Base-by-base conservation (phyloP, 2,797 vertebrate species). In the Paguma larvata region DNA sequence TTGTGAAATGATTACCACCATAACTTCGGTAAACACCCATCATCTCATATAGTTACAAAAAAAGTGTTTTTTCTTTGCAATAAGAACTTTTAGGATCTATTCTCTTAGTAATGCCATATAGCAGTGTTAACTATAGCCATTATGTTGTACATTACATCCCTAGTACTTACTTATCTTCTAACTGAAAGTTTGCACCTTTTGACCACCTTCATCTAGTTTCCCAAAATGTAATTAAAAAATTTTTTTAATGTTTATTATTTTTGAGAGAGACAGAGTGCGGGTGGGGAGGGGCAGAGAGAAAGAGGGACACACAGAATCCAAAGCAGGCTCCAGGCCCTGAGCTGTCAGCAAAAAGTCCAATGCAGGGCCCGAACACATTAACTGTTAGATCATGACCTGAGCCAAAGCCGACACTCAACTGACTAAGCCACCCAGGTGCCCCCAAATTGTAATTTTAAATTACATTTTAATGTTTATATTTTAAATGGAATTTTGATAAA, bases 391-490 rank as follows among this genome's bases (percentile, higher is more conserved):
- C 38, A 38, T 38, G 38, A 38, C 38, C 38, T 38, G 38, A 38
- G 38, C 3, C 38, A 38, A 38, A 38, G 38, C 38, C 38, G 38
- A 38, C 38, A 38, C 38, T 38, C 38, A 38, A 38, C 38, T 38
- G 38, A 38, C 38, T 38, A 38, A 38, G 38, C 38, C 38, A 38
- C 38, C 38, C 38, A 38, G 38, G 38, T 38, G 38, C 38, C 38
- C 25, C 25, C 25, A 8, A 89, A 67, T 67, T 53, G 18, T 89
- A 65, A 84, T 70, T 91, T 88, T 96, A 65, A 70, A 41, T 91
- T 86, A 30, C 6, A 83, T 82, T 82, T 87, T 77, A 53, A 41
- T 59, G 21, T 78, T 68, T 70, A 32, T n/a, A 62, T 38, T 82
- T 77, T 10, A 59, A 84, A 32, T 77, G 27, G 32, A 85, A 68